Evolutionary conservation across 2,888 invertebrate genomes (phyloP).

Genomic region (Cryptus armator): DNA sequence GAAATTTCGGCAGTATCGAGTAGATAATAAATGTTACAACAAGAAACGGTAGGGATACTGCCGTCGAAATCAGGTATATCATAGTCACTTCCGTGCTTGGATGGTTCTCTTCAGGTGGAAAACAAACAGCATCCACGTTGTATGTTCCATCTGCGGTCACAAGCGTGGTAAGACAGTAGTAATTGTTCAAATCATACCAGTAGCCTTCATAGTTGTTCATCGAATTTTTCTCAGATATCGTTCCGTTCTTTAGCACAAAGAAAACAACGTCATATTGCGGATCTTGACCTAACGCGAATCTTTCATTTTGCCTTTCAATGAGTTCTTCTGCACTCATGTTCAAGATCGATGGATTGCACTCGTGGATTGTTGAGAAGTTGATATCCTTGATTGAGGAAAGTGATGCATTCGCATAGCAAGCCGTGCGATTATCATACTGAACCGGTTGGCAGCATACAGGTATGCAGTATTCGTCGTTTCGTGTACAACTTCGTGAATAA

Average conservation of each 20-base stretch:
- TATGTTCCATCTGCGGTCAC: not conserved
- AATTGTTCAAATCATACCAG: not conserved
- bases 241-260: not conserved
- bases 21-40: not conserved
- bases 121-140: constrained; percentile 1
- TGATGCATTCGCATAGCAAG: constrained; percentile 2
- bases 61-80: not conserved
- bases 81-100: not conserved
- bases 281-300: not conserved
- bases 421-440: not conserved
- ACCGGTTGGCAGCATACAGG: constrained; percentile 13
- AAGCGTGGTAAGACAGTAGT: not conserved
- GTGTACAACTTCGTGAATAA: not conserved
- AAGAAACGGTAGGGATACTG: not conserved
- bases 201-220: not conserved
- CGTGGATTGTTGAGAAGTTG: not conserved
- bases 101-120: not conserved
- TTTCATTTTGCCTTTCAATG: not conserved
- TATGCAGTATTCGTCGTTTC: not conserved
- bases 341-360: constrained; percentile 3
- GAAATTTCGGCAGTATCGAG: not conserved
- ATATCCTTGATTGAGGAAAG: constrained; percentile 2
- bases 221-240: constrained; percentile 2
- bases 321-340: constrained; percentile 4
- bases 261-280: not conserved